Base-by-base conservation (phyloP, 1,140 invertebrate species). In the Chironomus tepperi region DNA sequence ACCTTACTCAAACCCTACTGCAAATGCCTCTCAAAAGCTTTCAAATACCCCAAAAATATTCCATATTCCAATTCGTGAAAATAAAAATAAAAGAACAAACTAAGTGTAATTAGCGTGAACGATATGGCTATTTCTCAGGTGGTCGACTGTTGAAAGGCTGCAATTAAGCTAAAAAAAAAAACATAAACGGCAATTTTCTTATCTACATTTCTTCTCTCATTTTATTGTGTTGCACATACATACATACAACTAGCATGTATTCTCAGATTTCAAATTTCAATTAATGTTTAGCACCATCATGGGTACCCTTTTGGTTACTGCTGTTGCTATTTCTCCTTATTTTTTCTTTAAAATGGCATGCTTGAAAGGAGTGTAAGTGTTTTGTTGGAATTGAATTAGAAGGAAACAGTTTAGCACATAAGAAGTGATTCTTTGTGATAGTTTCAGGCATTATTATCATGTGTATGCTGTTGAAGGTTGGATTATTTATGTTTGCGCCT, bases 131-230 rank as follows among this genome's bases (percentile, higher is more conserved):
- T 70, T 18, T 70, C 65, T 70, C 65, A 70, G 65, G 65, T 70
- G 65, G 65, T 70, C 65, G 65, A 16, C 19, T 70, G 65, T 70
- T 70, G 65, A 21, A 70, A 70, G 19, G 65, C 65, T 18, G 16
- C 65, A 70, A 70, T 70, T 70, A 70, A 70, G 65, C 65, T 70
- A 70, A 34, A 5, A 34, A 70, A 70, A 34, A 5, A 34, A 70
- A 70, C 65, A 70, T 70, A 70, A 70, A 70, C 65, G 65, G 65
- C 65, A 70, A 70, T 70, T 70, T 70, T 70, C 65, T 70, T 70
- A 70, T 70, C 65, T 70, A 9, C 9, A 18, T 70, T 21, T 19
- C 18, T 19, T 21, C n/a, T 18, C 18, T 70, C 65, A 10, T 19
- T 70, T 9, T 70, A 12, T 57, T 57, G 12, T 57, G 10, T 15